These are phyloP conservation scores for Clupea harengus DNA, from an alignment of 2,113 vertebrate species.

Conservation along the genomic window DNA sequence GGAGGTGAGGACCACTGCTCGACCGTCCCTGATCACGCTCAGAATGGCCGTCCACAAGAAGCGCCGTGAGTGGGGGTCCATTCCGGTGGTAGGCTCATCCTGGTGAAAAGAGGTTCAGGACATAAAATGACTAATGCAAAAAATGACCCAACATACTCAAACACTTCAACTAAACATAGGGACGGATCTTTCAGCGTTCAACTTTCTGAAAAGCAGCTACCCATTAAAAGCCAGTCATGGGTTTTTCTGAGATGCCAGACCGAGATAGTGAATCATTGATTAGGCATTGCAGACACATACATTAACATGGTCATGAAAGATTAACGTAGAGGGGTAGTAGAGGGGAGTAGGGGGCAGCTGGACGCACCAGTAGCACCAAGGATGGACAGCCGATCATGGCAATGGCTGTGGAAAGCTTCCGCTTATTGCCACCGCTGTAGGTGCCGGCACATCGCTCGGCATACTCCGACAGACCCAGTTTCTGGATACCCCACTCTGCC, in stretches of 20 bases:
- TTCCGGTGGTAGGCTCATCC: constrained; percentile 96
- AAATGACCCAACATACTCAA: not conserved
- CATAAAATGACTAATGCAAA: constrained; percentile 28
- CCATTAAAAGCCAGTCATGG: too few relatives aligned
- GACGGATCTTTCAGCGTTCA: not conserved
- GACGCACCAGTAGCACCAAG: constrained; percentile 84
- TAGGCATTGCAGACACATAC: not conserved
- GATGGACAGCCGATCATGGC: constrained; percentile 90
- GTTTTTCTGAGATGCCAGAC: too few relatives aligned
- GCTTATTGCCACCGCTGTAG: constrained; percentile 95
- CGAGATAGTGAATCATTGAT: not conserved
- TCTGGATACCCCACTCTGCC: constrained; percentile 89
- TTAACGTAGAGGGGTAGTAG: not conserved
- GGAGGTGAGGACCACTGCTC: constrained; percentile 91
- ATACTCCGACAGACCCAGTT: constrained; percentile 82
- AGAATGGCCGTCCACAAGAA: constrained; percentile 91
- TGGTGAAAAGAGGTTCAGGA: constrained; percentile 50
- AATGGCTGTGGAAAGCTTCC: constrained; percentile 95
- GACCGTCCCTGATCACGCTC: constrained; percentile 83
- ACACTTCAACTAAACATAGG: not conserved
- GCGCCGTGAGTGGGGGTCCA: constrained; percentile 91
- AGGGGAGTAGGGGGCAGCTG: not conserved
- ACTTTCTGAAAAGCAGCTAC: not conserved
- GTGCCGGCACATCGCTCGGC: constrained; percentile 80
- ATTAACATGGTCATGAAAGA: not conserved